phyloP scores from a whole-genome alignment of 2,888 invertebrate species.

The Drosophila subsilvestris region DNA sequence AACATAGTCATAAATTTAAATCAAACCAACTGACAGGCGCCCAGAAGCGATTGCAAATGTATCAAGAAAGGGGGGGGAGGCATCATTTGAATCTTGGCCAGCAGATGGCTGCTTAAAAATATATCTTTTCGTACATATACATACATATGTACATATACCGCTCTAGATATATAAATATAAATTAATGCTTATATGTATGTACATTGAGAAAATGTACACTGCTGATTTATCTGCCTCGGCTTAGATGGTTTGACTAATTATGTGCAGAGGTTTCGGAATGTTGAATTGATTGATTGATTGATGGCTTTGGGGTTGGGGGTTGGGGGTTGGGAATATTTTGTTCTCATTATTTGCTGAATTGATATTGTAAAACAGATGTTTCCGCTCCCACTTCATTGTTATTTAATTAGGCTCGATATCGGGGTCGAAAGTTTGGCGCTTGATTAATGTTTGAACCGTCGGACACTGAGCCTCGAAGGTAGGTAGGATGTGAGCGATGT shows the following conservation, averaged over 20 bases:
- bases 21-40: slow-evolving; percentile 66
- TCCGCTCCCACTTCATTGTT: slow-evolving; percentile 59
- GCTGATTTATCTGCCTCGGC: slow-evolving; percentile 40
- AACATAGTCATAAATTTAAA: slow-evolving; percentile 70
- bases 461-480: neutral
- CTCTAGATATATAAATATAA: slow-evolving; percentile 1
- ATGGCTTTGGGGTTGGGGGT: neutral
- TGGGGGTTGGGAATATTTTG: neutral
- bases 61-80: slow-evolving; percentile 49
- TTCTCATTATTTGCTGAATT: slow-evolving; percentile 40
- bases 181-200: neutral
- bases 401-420: slow-evolving; percentile 62
- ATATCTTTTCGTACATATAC: slow-evolving; percentile 7
- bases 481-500: slow-evolving; percentile 33
- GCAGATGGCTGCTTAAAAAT: slow-evolving; percentile 37
- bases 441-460: slow-evolving; percentile 63
- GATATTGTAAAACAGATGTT: slow-evolving; percentile 47
- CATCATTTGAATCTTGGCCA: slow-evolving; percentile 35
- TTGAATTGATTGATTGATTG: slow-evolving; percentile 53
- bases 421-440: slow-evolving; percentile 43
- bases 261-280: slow-evolving; percentile 46
- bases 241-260: slow-evolving; percentile 54
- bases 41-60: slow-evolving; percentile 60
- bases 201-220: slow-evolving; percentile 7
- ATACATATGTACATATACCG: neutral